Conservation (phyloP, 2,113 vertebrate species). For the Pluvianellus socialis region DNA sequence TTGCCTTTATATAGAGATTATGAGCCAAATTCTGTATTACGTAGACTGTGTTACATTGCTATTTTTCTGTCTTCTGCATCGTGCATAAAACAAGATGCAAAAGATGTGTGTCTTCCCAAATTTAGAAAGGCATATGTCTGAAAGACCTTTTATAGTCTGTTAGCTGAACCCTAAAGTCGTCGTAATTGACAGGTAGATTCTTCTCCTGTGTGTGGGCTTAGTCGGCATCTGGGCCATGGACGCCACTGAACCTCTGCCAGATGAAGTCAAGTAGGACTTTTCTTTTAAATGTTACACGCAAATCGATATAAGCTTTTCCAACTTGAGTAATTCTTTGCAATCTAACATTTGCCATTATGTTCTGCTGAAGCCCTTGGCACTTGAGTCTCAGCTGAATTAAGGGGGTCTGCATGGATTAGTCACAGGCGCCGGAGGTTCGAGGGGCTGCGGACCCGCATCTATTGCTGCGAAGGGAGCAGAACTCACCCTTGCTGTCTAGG, state of each 20-base stretch:
- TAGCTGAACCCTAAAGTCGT: rapidly evolving
- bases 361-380: not conserved
- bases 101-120: not conserved
- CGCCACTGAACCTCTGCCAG: not conserved
- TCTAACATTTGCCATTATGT: not conserved
- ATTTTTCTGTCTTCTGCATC: not conserved
- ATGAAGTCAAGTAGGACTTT: not conserved
- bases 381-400: no score
- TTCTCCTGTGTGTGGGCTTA: not conserved
- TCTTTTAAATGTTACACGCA: rapidly evolving
- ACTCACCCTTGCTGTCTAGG: not conserved
- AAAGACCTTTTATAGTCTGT: not conserved
- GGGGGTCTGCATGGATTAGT: not conserved
- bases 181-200: not conserved
- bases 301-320: not conserved
- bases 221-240: not conserved
- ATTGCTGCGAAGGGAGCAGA: not conserved
- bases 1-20: not conserved
- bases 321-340: not conserved
- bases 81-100: not conserved
- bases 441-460: rapidly evolving
- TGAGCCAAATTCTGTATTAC: not conserved
- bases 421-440: rapidly evolving
- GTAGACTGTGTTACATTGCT: not conserved
- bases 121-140: not conserved